Conservation (phyloP, 2,797 vertebrate genomes). For the Coracias cyanogaster region DNA sequence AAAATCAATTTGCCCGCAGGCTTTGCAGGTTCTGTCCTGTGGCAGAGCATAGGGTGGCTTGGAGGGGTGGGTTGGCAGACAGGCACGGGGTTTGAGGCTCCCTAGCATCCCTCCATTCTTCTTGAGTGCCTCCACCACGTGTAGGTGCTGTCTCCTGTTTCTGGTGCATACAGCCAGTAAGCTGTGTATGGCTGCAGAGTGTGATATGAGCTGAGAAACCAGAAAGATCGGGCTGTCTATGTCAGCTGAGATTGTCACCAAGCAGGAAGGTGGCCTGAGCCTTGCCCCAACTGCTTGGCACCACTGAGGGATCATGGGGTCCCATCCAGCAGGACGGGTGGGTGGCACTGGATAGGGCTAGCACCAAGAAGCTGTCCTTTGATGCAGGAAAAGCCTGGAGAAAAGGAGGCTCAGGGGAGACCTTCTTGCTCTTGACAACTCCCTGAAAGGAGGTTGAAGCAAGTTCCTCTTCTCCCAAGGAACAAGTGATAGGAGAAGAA, state of each 20-base stretch:
- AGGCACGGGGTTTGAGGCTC: accelerated
- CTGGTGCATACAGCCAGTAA: not conserved
- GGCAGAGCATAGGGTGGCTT: not conserved
- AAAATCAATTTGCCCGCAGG: not conserved
- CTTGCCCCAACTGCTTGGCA: not conserved
- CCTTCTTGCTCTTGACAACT: not conserved
- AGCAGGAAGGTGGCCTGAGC: not conserved
- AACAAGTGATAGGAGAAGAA: not conserved
- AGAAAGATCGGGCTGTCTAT: accelerated
- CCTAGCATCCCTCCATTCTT: not conserved
- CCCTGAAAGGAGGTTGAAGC: not conserved
- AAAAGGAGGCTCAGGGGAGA: not conserved
- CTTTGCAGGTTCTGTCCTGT: not conserved
- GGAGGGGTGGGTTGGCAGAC: accelerated
- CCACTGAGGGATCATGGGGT: not conserved
- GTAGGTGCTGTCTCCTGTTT: not conserved
- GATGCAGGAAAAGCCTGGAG: not conserved
- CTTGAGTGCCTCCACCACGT: accelerated
- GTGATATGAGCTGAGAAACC: not conserved
- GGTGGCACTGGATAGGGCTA: too few relatives aligned
- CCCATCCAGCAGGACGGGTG: not conserved
- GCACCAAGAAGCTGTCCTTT: not conserved
- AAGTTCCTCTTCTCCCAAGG: not conserved
- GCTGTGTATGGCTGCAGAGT: not conserved
- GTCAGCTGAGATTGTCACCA: accelerated